Evolutionary conservation across 2,888 invertebrate species (phyloP).

Genomic region (Formica aserva): DNA sequence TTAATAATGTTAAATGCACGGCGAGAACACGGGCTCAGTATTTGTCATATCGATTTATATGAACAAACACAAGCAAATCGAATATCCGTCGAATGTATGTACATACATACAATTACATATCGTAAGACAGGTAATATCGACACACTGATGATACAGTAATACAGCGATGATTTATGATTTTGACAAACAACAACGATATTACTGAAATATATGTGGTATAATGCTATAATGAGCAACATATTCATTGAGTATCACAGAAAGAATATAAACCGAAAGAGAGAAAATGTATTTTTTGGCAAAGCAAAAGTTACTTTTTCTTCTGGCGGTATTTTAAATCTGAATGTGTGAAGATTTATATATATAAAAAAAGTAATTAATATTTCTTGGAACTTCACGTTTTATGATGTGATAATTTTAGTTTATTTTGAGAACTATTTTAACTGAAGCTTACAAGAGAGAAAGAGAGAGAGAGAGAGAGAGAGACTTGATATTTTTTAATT

Average conservation of each 20-base stretch:
- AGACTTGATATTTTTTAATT: background rate
- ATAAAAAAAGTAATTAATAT: background rate
- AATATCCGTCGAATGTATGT: slow-evolving; percentile 35
- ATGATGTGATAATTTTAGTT: background rate
- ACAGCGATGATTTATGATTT: background rate
- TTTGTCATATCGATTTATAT: slow-evolving; percentile 56
- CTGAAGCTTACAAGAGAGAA: background rate
- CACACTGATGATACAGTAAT: slow-evolving; percentile 25
- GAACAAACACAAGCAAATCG: slow-evolving; percentile 62
- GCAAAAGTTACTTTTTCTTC: background rate
- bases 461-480: background rate
- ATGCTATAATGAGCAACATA: background rate
- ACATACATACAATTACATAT: slow-evolving; percentile 28
- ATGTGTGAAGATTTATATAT: background rate
- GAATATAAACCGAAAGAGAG: background rate
- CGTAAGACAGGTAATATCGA: slow-evolving; percentile 25
- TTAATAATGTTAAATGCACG: slow-evolving; percentile 18
- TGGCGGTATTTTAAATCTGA: background rate
- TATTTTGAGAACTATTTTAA: background rate
- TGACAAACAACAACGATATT: slow-evolving; percentile 9
- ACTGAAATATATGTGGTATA: background rate
- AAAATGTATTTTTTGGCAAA: background rate
- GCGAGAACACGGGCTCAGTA: slow-evolving; percentile 45
- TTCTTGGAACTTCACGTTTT: background rate
- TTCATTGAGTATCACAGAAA: background rate